Base-by-base conservation (phyloP, 2,888 invertebrate genomes). In the Rapana venosa region DNA sequence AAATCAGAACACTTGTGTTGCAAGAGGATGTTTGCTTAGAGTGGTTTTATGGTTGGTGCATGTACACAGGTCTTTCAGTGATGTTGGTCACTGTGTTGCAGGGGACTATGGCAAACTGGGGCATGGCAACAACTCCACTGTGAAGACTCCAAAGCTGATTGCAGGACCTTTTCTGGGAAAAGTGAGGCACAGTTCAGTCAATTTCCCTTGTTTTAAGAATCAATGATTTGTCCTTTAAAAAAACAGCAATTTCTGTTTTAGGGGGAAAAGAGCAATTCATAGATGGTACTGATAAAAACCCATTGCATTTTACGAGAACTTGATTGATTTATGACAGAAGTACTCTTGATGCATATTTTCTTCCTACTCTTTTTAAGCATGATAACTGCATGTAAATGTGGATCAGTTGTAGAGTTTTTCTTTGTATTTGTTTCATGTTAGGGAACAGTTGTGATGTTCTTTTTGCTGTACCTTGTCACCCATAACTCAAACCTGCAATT, bases 51-150 rank as follows among this genome's bases (percentile, higher is more conserved):
- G 26, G 66, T 22, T 66, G 66, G 13, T 66, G 26, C 2, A 66
- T 22, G 26, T 13, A 26, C 26, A 66, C 26, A 26, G 20, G 26
- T 47, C 13, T 1, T 74, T 74, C 13, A 74, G 11, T 79, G 26
- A 47, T 36, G 22, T 26, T 47, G 47, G 47, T 11, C 26, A 1
- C 22, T 83, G 47, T 83, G 81, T 93, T 92, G 13, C 92, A 96
- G 97, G 97, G 70, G 97, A 97, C 94, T 97, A 97, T 95, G 97
- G 97, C 17, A 97, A 97, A 95, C 95, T 97, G 47, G 97, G 97
- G 0, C 97, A 97, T 95, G 97, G 97, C 20, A 97, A 97, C 93
- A 97, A 97, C 92, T 97, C 97, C 90, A 96, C 97, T 35, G 97
- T 97, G 94, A 96, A 97, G 86, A 95, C 97, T 87, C 97, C 97